Percentiles rank a stretch among this genome's conserved stretches.
These are phyloP conservation scores for Criorhina ranunculi DNA, from an alignment of 2,888 invertebrate species.

Conservation along the genomic window DNA sequence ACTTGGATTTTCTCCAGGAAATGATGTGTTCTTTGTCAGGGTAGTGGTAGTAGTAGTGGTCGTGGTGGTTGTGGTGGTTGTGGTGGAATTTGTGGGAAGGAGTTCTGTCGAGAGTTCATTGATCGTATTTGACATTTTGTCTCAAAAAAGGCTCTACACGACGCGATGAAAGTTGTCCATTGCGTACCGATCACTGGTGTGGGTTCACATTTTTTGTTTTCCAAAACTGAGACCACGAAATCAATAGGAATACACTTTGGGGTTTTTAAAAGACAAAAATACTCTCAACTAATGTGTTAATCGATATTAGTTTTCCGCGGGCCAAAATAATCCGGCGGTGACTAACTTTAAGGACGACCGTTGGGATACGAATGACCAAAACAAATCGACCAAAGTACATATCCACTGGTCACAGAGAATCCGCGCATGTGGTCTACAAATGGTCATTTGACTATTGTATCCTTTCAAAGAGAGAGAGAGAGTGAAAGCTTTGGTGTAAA, in stretches of 20 bases:
- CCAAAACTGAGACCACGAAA: constrained; percentile 19
- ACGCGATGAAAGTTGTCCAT: constrained; percentile 47
- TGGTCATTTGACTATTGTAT: constrained; percentile 45
- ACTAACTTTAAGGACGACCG: constrained; percentile 61
- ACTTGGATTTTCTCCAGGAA: constrained; percentile 45
- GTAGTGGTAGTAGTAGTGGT: constrained; percentile 43
- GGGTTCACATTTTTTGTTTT: constrained; percentile 46
- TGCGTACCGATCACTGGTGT: constrained; percentile 77
- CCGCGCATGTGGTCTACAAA: constrained; percentile 64
- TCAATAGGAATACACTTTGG: constrained; percentile 19
- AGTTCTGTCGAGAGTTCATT: constrained; percentile 75
- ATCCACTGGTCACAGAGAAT: constrained; percentile 53
- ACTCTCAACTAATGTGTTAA: constrained; percentile 34
- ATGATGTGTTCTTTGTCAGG: constrained; percentile 55
- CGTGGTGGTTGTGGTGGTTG: too few relatives aligned
- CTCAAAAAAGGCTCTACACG: constrained; percentile 43
- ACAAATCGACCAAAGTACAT: constrained; percentile 65
- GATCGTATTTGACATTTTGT: constrained; percentile 71
- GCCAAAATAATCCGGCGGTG: constrained; percentile 30
- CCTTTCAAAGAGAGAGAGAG: constrained; percentile 39
- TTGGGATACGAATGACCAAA: constrained; percentile 74
- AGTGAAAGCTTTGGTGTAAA: constrained; percentile 45
- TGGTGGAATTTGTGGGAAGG: constrained; percentile 54
- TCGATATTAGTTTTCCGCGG: constrained; percentile 68
- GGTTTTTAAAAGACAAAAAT: constrained; percentile 30